Percentiles rank a stretch among this genome's conserved stretches.
phyloP scores from a whole-genome alignment of 2,113 vertebrate species.

The Mellivora capensis region DNA sequence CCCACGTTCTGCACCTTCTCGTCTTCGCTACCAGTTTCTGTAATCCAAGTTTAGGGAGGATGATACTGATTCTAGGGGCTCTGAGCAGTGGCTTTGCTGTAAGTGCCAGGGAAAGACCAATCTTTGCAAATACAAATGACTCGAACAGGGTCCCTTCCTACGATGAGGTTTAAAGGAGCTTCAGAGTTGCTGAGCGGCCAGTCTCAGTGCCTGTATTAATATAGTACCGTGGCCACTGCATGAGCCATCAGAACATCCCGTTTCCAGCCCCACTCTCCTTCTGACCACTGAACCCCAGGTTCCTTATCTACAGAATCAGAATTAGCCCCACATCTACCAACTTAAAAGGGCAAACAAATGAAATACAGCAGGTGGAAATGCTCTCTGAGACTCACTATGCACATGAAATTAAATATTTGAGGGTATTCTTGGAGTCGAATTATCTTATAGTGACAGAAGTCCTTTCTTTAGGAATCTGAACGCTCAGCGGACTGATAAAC shows the following conservation, averaged over 20 bases:
- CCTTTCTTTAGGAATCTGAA: background rate
- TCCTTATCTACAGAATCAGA: background rate
- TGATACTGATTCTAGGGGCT: background rate
- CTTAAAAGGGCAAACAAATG: background rate
- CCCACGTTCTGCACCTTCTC: background rate
- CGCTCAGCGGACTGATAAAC: too few relatives aligned
- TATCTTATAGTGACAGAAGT: background rate
- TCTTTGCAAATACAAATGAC: background rate
- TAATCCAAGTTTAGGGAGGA: conserved; percentile 20
- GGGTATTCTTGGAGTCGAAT: background rate
- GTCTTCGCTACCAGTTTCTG: conserved; percentile 9
- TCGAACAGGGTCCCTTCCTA: background rate
- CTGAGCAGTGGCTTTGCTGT: background rate
- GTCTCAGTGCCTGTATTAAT: background rate
- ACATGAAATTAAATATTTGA: background rate
- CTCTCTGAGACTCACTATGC: background rate
- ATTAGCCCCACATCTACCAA: background rate
- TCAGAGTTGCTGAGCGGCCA: background rate
- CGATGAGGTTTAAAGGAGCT: conserved; percentile 2
- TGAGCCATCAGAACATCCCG: background rate
- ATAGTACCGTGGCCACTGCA: background rate
- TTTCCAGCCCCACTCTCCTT: background rate
- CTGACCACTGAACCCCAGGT: background rate
- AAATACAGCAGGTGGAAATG: background rate
- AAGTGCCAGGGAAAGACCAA: background rate